phyloP scores from a whole-genome alignment of 2,797 vertebrate species.

The Malurus leucopterus region DNA sequence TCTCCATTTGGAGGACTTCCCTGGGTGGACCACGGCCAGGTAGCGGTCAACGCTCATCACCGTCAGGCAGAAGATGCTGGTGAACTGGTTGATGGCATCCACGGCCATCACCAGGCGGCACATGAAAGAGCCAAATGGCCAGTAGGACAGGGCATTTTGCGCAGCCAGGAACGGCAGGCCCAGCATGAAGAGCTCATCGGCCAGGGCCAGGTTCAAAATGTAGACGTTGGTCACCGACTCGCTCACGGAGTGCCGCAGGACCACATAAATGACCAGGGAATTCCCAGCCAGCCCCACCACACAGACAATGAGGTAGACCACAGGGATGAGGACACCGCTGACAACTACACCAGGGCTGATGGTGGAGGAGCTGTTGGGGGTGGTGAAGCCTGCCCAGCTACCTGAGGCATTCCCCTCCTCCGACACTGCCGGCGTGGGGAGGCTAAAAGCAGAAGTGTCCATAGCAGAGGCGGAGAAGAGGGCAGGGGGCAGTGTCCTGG shows the following conservation, averaged over 20 bases:
- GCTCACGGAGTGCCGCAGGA: conserved; percentile 87
- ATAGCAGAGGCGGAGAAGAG: conserved; percentile 52
- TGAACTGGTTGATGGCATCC: conserved; percentile 96
- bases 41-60: conserved; percentile 96
- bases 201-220: conserved; percentile 92
- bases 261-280: conserved; percentile 92
- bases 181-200: conserved; percentile 94
- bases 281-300: conserved; percentile 89
- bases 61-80: conserved; percentile 94
- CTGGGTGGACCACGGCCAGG: conserved; percentile 91
- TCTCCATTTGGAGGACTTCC: conserved; percentile 89
- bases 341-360: conserved; percentile 65
- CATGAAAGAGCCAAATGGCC: conserved; percentile 93
- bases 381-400: conserved; percentile 36
- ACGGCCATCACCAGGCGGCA: conserved; percentile 94
- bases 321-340: conserved; percentile 84
- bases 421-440: background rate
- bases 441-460: conserved; percentile 54
- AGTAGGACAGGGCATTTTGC: conserved; percentile 93
- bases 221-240: conserved; percentile 94
- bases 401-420: conserved; percentile 61
- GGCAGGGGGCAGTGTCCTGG: background rate
- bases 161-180: conserved; percentile 92
- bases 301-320: conserved; percentile 90
- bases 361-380: conserved; percentile 39